Percentiles rank a stretch among this genome's conserved stretches.
Evolutionary conservation across 2,888 invertebrate genomes (phyloP).

Genomic region (Ischnus inquisitorius): DNA sequence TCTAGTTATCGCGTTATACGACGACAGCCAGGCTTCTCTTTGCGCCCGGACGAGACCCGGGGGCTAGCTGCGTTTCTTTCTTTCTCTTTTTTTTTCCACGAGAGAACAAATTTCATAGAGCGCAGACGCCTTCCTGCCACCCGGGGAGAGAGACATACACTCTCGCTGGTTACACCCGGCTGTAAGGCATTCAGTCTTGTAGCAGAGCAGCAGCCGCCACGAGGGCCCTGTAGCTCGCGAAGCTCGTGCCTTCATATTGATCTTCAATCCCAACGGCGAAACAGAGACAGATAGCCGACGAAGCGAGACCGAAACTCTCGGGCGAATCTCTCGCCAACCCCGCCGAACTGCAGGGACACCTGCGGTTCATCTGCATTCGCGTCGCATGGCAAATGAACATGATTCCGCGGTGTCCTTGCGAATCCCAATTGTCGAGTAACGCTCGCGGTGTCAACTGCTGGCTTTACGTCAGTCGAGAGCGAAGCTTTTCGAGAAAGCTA

Average conservation of each 20-base stretch:
- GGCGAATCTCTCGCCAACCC: background rate
- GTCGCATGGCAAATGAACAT: constrained; percentile 22
- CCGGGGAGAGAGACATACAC: background rate
- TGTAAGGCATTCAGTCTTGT: constrained; percentile 54
- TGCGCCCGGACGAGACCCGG: constrained; percentile 51
- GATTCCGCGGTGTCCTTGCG: constrained; percentile 29
- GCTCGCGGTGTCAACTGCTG: background rate
- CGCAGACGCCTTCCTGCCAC: constrained; percentile 45
- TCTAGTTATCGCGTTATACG: constrained; percentile 4
- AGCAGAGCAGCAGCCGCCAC: constrained; percentile 65
- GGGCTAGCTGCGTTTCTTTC: constrained; percentile 30
- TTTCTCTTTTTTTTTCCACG: constrained; percentile 36
- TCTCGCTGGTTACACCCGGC: constrained; percentile 32
- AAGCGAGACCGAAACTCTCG: background rate
- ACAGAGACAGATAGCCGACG: background rate
- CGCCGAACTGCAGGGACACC: constrained; percentile 7
- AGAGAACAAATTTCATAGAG: constrained; percentile 41
- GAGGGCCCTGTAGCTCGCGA: constrained; percentile 59
- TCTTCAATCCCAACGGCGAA: constrained; percentile 74
- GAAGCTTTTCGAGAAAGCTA: no score
- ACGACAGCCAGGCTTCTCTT: constrained; percentile 26
- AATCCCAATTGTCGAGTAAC: background rate
- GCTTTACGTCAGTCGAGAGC: no score
- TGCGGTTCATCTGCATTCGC: constrained; percentile 20
- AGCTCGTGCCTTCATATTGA: constrained; percentile 76